phyloP scores from a whole-genome alignment of 2,888 invertebrate species.

The Lithophane ornitopus region DNA sequence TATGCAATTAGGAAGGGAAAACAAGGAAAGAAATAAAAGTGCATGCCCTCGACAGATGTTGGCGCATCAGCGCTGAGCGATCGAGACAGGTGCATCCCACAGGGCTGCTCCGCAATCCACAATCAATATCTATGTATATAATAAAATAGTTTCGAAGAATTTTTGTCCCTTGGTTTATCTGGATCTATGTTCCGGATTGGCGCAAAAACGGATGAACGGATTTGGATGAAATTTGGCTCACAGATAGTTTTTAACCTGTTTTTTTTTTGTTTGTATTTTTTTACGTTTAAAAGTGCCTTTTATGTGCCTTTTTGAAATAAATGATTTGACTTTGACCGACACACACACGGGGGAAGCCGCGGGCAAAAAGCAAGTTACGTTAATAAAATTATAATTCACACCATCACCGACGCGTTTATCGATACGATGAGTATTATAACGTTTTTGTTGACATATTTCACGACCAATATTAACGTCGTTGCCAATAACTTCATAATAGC shows the following conservation, averaged over 20 bases:
- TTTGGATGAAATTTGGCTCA: too few species aligned
- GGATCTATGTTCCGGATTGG: too few species aligned
- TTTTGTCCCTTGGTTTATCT: too few species aligned
- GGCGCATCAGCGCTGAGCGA: conserved; percentile 84
- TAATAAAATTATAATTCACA: conserved; percentile 39
- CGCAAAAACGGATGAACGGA: too few species aligned
- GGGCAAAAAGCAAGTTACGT: not conserved
- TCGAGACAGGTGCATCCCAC: conserved; percentile 83
- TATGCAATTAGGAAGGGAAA: conserved; percentile 78
- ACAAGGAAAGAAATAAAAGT: conserved; percentile 77
- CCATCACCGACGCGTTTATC: conserved; percentile 21
- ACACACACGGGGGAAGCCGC: too few species aligned
- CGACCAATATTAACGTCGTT: conserved; percentile 23
- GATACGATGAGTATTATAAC: conserved; percentile 28
- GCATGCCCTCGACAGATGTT: conserved; percentile 85
- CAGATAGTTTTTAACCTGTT: too few species aligned
- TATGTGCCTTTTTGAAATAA: too few species aligned
- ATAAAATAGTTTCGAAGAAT: too few species aligned
- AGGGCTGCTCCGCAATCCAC: conserved; percentile 78
- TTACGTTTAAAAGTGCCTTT: too few species aligned
- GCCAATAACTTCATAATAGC: conserved; percentile 33
- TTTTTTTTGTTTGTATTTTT: too few species aligned
- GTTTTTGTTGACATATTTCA: conserved; percentile 28
- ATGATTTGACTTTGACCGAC: too few species aligned
- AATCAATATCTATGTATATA: not conserved